phyloP scores from a whole-genome alignment of 2,113 vertebrate species.

The Xenus cinereus region DNA sequence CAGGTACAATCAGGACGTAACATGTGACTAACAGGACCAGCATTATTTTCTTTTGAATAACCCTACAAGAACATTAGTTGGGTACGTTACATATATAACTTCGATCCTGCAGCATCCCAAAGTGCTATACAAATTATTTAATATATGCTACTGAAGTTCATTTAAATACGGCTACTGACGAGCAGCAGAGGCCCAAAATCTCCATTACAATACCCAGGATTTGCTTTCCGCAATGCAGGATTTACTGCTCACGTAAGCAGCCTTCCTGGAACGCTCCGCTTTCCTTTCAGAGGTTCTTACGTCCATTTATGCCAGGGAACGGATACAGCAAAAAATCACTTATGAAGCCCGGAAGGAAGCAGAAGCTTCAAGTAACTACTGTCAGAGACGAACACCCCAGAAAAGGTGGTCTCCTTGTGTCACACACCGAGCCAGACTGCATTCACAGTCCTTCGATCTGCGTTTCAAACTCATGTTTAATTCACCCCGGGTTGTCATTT shows the following conservation, averaged over 20 bases:
- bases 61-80: not conserved
- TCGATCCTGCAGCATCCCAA: not conserved
- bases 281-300: not conserved
- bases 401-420: not conserved
- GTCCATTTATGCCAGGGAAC: not conserved
- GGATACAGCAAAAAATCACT: not conserved
- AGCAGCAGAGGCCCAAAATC: not conserved
- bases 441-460: not conserved
- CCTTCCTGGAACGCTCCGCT: not conserved
- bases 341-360: not conserved
- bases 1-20: constrained; percentile 25
- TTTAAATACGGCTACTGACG: not conserved
- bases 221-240: not conserved
- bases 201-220: not conserved
- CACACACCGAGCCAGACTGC: not conserved
- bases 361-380: not conserved
- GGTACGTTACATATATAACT: not conserved
- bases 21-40: constrained; percentile 21
- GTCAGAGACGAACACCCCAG: not conserved
- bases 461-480: not conserved
- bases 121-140: not conserved
- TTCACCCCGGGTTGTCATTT: not conserved
- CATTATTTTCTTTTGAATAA: not conserved
- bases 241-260: not conserved
- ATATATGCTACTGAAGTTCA: not conserved